Percentiles rank a stretch among this genome's conserved stretches.
These are phyloP conservation scores for Drosophila triauraria DNA, from an alignment of 1,140 invertebrate genomes.

Conservation along the genomic window DNA sequence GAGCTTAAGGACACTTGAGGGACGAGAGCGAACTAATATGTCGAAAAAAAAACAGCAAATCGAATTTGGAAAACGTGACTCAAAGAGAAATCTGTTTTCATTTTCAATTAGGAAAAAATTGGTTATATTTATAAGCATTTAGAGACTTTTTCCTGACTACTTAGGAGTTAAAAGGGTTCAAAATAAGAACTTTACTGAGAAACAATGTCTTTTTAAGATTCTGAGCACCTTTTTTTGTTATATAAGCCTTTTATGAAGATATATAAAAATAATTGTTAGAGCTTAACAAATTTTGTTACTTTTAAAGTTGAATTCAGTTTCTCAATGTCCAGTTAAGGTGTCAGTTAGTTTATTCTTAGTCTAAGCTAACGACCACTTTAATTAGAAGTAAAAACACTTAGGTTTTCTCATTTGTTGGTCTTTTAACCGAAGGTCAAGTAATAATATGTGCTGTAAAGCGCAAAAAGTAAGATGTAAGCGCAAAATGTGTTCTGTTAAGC, in stretches of 20 bases:
- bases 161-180: not conserved
- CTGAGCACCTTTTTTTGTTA: no score
- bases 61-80: constrained; percentile 3
- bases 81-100: not conserved
- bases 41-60: constrained; percentile 11
- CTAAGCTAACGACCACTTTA: not conserved
- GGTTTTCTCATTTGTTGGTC: no score
- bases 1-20: constrained; percentile 24
- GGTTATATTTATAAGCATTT: not conserved
- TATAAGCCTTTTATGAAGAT: no score
- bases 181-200: no score
- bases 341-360: not conserved
- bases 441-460: not conserved
- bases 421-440: not conserved
- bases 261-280: no score
- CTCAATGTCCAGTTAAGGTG: not conserved
- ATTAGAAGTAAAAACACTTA: accelerated
- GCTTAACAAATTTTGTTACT: no score
- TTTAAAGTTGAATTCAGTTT: not conserved
- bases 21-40: constrained; percentile 17
- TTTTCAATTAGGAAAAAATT: constrained; percentile 6
- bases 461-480: not conserved
- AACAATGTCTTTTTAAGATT: not conserved
- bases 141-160: not conserved
- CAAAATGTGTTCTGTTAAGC: not conserved